Evolutionary conservation across 2,113 vertebrate genomes (phyloP).

Genomic region (Pygoscelis antarcticus): DNA sequence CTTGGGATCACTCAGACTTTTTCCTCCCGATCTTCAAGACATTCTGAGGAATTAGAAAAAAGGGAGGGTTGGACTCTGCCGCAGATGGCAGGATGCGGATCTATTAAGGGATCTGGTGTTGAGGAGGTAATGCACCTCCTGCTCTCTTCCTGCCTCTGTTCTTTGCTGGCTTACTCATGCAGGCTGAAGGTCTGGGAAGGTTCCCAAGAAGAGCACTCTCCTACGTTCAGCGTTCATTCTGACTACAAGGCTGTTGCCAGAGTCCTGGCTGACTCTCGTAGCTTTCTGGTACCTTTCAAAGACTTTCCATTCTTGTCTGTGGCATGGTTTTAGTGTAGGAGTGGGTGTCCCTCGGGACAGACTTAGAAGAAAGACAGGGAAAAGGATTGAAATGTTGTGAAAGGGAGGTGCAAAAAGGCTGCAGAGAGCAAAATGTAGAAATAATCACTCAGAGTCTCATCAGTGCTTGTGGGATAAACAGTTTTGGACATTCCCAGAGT

Average conservation of each 20-base stretch:
- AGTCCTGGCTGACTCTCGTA: background rate
- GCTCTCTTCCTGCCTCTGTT: background rate
- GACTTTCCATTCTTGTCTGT: background rate
- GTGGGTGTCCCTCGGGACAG: background rate
- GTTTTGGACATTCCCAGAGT: background rate
- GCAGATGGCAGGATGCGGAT: background rate
- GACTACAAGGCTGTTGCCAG: background rate
- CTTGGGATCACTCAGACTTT: background rate
- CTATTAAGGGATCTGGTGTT: background rate
- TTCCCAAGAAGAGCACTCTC: background rate
- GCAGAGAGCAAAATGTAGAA: background rate
- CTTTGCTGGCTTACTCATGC: background rate
- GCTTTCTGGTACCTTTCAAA: constrained; percentile 5
- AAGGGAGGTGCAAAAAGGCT: background rate
- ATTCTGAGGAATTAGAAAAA: background rate
- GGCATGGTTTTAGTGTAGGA: background rate
- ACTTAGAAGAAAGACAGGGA: background rate
- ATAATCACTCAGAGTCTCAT: background rate
- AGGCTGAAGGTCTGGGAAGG: background rate
- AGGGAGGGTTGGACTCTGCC: background rate
- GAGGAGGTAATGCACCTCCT: background rate
- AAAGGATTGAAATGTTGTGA: background rate
- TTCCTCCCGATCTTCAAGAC: background rate
- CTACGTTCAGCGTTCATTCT: background rate
- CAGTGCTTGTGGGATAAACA: background rate